Evolutionary conservation across 2,797 vertebrate species (phyloP).

Genomic region (Cryptoprocta ferox): DNA sequence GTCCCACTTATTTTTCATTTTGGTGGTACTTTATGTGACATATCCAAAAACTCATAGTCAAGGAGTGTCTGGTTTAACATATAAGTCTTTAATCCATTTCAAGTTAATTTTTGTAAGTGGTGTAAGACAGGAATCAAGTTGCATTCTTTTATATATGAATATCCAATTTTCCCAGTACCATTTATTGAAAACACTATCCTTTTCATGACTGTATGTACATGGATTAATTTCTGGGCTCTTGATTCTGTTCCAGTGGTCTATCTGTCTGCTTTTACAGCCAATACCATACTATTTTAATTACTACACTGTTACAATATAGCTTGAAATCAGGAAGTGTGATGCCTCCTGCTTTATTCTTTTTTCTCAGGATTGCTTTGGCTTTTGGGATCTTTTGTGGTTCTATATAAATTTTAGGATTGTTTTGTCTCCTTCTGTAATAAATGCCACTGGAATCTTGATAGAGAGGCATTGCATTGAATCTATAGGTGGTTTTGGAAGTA

Average conservation of each 20-base stretch:
- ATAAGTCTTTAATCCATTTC: not conserved
- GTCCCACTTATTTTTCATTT: not conserved
- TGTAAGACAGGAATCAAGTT: no score
- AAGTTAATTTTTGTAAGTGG: no score
- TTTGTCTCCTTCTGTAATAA: not conserved
- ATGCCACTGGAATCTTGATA: not conserved
- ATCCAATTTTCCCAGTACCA: not conserved
- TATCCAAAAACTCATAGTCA: not conserved
- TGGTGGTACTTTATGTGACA: not conserved
- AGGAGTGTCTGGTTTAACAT: not conserved
- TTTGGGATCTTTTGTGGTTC: not conserved
- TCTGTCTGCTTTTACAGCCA: not conserved
- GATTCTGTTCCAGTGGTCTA: not conserved
- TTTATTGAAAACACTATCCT: not conserved
- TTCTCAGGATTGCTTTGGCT: not conserved
- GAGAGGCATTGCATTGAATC: not conserved
- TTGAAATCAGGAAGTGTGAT: slow-evolving; percentile 12
- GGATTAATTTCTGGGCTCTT: not conserved
- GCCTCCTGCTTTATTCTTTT: not conserved
- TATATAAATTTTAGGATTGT: not conserved
- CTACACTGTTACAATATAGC: not conserved
- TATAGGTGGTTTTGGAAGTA: not conserved
- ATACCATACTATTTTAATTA: not conserved
- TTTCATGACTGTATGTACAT: not conserved
- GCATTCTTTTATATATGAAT: no score